These are phyloP conservation scores for Polymixis flavicincta DNA, from an alignment of 2,888 invertebrate genomes.

Conservation along the genomic window DNA sequence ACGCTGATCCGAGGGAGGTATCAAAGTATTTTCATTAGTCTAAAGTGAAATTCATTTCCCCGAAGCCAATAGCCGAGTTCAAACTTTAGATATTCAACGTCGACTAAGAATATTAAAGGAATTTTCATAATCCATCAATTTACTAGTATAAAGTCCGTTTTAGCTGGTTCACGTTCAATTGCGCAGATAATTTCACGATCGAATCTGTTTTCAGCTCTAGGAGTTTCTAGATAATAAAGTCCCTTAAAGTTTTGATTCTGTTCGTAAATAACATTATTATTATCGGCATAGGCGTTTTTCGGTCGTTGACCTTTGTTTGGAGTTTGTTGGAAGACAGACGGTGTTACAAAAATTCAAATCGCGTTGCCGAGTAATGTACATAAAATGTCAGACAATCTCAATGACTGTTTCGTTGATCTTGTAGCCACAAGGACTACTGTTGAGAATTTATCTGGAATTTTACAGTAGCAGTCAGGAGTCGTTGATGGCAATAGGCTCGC, in stretches of 20 bases:
- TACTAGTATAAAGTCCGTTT: conserved; percentile 64
- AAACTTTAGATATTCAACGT: conserved; percentile 78
- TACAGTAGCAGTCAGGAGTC: too few species aligned
- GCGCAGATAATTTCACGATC: conserved; percentile 59
- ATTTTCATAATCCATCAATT: conserved; percentile 87
- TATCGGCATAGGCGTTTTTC: background rate
- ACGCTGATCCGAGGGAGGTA: conserved; percentile 72
- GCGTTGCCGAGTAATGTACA: background rate
- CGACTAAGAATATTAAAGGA: conserved; percentile 82
- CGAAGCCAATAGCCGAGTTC: conserved; percentile 78
- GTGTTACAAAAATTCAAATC: background rate
- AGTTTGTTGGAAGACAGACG: background rate
- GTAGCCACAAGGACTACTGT: too few species aligned
- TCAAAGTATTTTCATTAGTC: conserved; percentile 88
- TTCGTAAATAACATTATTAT: conserved; percentile 41
- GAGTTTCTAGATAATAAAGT: conserved; percentile 30
- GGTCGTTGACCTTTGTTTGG: background rate
- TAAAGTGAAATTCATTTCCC: conserved; percentile 87
- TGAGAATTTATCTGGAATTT: too few species aligned
- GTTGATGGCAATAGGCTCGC: too few species aligned
- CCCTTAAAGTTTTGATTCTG: conserved; percentile 22
- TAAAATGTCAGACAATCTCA: background rate
- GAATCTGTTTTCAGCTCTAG: conserved; percentile 62
- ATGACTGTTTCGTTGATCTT: too few species aligned
- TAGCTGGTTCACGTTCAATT: conserved; percentile 68